Conservation (phyloP, 2,797 vertebrate genomes). For the Clangula hyemalis region DNA sequence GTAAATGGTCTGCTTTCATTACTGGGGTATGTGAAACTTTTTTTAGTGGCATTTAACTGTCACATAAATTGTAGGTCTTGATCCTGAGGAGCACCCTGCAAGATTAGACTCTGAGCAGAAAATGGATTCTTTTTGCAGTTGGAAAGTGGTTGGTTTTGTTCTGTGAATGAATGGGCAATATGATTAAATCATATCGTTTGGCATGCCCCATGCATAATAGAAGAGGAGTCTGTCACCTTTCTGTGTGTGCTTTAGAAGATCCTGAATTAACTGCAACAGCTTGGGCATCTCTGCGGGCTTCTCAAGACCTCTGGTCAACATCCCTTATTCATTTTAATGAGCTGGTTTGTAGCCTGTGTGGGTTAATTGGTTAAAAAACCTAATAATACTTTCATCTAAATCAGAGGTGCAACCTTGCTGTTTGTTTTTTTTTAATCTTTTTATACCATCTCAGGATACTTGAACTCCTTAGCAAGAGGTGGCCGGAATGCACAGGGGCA, state of each 20-base stretch:
- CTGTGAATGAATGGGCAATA: background rate
- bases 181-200: background rate
- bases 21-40: background rate
- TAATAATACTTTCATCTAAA: background rate
- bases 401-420: background rate
- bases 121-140: background rate
- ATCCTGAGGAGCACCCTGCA: background rate
- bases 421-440: background rate
- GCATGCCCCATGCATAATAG: background rate
- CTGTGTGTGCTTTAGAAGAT: background rate
- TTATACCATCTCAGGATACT: background rate
- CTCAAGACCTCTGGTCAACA: background rate
- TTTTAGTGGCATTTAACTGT: background rate
- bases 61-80: background rate
- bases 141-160: background rate
- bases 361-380: background rate
- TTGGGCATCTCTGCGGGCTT: background rate
- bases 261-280: background rate
- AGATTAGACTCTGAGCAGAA: background rate
- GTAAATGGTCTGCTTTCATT: constrained; percentile 20
- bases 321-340: background rate
- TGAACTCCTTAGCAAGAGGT: background rate
- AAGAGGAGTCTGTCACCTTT: background rate
- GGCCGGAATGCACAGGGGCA: background rate
- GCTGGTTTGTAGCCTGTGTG: background rate